A percentile compares a stretch with the other conserved stretches of the same genome.
Conservation (phyloP, 2,797 vertebrate genomes). For the Aplochiton taeniatus region DNA sequence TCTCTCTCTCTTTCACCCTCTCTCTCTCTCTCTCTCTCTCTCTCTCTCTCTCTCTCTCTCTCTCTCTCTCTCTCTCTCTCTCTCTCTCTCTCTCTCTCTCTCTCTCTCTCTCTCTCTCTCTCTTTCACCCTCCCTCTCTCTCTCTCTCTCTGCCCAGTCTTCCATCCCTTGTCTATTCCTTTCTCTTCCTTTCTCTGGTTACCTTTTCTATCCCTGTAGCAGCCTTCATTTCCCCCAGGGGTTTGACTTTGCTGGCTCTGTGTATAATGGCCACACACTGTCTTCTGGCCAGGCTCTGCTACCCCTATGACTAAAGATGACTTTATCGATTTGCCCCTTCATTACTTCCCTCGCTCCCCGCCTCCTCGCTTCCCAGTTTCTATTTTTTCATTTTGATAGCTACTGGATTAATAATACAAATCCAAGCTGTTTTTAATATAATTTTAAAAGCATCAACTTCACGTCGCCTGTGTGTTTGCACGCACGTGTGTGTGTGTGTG, state of each 20-base stretch:
- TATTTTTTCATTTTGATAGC: not conserved
- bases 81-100: not conserved
- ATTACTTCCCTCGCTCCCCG: not conserved
- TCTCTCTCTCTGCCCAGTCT: not conserved
- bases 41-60: constrained; percentile 11
- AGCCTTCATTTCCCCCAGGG: constrained; percentile 7
- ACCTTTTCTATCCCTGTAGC: constrained; percentile 16
- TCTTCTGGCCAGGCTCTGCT: constrained; percentile 5
- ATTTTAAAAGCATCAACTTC: no score
- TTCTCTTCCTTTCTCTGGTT: not conserved
- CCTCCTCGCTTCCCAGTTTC: not conserved
- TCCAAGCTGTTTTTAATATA: no score
- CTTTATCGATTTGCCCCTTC: constrained; percentile 9
- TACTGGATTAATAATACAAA: no score
- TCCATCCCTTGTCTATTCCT: not conserved
- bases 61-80: constrained; percentile 4
- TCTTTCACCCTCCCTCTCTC: not conserved
- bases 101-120: not conserved
- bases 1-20: not conserved
- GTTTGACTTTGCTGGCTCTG: constrained; percentile 13
- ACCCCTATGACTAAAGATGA: constrained; percentile 19
- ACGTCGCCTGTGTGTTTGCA: no score
- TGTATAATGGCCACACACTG: constrained; percentile 16
- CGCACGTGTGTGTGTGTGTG: no score
- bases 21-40: constrained; percentile 1